Conservation (phyloP, 2,113 vertebrate genomes). For the Bufo bufo region DNA sequence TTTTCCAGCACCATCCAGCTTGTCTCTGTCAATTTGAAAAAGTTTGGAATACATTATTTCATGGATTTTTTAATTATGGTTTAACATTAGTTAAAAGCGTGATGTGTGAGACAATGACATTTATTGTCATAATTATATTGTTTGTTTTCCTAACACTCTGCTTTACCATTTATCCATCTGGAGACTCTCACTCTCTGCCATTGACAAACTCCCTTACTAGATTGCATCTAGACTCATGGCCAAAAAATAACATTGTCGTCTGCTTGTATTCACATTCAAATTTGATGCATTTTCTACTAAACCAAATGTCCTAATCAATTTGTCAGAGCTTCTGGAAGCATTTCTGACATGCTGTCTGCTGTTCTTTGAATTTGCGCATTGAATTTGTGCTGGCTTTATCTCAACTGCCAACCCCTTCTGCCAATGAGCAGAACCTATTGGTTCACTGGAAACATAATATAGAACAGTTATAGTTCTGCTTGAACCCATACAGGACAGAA, state of each 20-base stretch:
- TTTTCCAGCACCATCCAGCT: background rate
- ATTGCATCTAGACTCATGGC: constrained; percentile 16
- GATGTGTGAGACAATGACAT: background rate
- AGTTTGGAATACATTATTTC: background rate
- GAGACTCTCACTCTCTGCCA: background rate
- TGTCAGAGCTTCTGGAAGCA: constrained; percentile 17
- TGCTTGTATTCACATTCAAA: constrained; percentile 10
- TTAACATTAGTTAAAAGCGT: background rate
- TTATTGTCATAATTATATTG: constrained; percentile 17
- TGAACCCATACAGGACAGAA: background rate
- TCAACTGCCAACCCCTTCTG: background rate
- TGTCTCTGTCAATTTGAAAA: background rate
- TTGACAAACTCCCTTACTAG: constrained; percentile 15
- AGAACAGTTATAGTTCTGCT: background rate
- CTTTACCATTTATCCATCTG: constrained; percentile 7
- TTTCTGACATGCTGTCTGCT: constrained; percentile 29
- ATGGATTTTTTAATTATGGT: background rate
- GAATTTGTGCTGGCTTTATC: background rate
- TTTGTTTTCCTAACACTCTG: constrained; percentile 6
- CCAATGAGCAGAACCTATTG: background rate
- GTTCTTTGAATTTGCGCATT: background rate
- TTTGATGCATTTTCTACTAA: constrained; percentile 22
- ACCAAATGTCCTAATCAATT: constrained; percentile 10
- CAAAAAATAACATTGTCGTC: constrained; percentile 20
- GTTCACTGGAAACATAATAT: background rate